Conservation (phyloP, 2,113 vertebrate species). For the Anas platyrhynchos region DNA sequence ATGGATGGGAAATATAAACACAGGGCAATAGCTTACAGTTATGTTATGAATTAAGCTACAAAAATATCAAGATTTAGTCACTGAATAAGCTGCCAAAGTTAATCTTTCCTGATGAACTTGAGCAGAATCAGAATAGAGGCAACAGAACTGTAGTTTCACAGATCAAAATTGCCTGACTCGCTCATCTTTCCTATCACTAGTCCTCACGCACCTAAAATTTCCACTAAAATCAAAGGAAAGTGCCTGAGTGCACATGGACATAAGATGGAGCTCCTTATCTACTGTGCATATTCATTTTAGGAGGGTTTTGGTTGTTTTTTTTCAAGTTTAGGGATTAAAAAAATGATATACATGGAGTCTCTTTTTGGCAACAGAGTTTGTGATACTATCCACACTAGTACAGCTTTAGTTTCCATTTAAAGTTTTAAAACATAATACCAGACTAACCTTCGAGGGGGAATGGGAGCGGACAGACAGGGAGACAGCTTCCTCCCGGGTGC, state of each 20-base stretch:
- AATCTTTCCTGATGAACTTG: conserved; percentile 83
- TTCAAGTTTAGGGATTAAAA: not conserved
- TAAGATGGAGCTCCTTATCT: not conserved
- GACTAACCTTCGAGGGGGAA: fast-evolving
- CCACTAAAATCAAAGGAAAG: not conserved
- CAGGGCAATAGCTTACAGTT: conserved; percentile 82
- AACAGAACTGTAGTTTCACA: conserved; percentile 42
- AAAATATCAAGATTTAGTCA: conserved; percentile 86
- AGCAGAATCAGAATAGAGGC: conserved; percentile 81
- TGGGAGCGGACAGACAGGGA: not conserved
- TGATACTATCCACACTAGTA: not conserved
- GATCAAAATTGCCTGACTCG: not conserved
- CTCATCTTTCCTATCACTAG: conserved; percentile 13
- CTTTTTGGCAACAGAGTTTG: not conserved
- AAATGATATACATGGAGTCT: not conserved
- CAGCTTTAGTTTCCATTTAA: not conserved
- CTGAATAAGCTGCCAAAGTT: conserved; percentile 83
- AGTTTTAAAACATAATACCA: not conserved
- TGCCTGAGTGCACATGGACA: not conserved
- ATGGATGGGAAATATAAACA: conserved; percentile 86
- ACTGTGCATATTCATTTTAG: not conserved
- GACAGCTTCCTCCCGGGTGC: not conserved
- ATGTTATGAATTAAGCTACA: conserved; percentile 87
- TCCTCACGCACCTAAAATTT: not conserved
- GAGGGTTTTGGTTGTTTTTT: not conserved